Conservation (phyloP, 2,113 vertebrate genomes). For the Silurus asotus region DNA sequence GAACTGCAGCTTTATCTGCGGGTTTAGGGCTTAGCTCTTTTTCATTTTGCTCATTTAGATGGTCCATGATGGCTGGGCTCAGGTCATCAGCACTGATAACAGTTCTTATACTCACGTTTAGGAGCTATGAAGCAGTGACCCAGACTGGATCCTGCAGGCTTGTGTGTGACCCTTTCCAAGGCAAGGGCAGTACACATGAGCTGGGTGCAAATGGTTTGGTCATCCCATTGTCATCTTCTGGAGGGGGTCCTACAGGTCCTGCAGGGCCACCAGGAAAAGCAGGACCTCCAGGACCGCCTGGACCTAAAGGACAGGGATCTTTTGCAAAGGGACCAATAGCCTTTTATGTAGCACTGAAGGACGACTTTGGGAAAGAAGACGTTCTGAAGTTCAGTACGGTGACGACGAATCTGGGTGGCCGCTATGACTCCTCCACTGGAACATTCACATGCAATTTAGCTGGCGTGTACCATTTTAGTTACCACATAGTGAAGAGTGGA, state of each 20-base stretch:
- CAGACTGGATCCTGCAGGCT: constrained; percentile 51
- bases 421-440: constrained; percentile 46
- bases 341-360: constrained; percentile 44
- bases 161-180: constrained; percentile 52
- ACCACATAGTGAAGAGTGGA: constrained; percentile 51
- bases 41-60: neutral
- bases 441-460: constrained; percentile 49
- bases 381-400: constrained; percentile 54
- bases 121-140: constrained; percentile 1
- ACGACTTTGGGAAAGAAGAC: constrained; percentile 30
- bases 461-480: constrained; percentile 53
- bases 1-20: neutral
- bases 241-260: constrained; percentile 36
- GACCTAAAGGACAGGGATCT: constrained; percentile 19
- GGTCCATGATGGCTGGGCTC: constrained; percentile 34
- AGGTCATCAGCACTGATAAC: constrained; percentile 18
- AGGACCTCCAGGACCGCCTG: constrained; percentile 47
- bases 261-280: constrained; percentile 52
- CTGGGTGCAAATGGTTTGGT: constrained; percentile 44
- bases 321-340: constrained; percentile 18
- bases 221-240: constrained; percentile 51
- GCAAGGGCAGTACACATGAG: constrained; percentile 3
- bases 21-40: neutral
- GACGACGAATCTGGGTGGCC: constrained; percentile 52
- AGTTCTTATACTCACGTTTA: constrained; percentile 22